Percentiles rank a stretch among this genome's conserved stretches.
Evolutionary conservation across 1,140 invertebrate species (phyloP).

Genomic region (Eueides isabella): DNA sequence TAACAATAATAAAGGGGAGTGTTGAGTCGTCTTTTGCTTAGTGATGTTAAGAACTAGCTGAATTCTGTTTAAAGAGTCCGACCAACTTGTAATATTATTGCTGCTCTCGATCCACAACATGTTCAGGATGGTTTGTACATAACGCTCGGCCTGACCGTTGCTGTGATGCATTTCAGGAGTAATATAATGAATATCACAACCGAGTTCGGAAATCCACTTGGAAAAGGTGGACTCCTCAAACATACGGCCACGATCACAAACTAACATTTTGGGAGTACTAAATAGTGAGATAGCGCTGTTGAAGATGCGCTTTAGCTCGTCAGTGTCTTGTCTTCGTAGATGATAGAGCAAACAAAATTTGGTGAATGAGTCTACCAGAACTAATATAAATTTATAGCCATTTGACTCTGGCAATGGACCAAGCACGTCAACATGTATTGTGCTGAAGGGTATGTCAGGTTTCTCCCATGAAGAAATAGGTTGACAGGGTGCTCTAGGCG

Average conservation of each 20-base stretch:
- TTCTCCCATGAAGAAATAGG: conserved; percentile 42
- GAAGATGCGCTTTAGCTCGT: conserved; percentile 12
- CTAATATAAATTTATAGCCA: conserved; percentile 29
- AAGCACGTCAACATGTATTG: conserved; percentile 43
- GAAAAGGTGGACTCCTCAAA: conserved; percentile 17
- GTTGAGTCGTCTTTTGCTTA: conserved; percentile 21
- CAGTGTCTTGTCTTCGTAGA: conserved; percentile 16
- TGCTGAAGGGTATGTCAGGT: conserved; percentile 33
- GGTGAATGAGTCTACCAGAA: conserved; percentile 26
- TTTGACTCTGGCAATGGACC: conserved; percentile 43
- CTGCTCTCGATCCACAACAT: conserved; percentile 21
- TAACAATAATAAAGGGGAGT: conserved; percentile 19
- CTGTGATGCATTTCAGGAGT: conserved; percentile 34
- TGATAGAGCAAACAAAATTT: conserved; percentile 33
- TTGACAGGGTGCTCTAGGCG: conserved; percentile 29
- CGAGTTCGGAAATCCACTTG: conserved; percentile 6
- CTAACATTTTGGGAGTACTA: conserved; percentile 20
- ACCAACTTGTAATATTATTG: conserved; percentile 25
- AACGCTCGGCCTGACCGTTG: conserved; percentile 27
- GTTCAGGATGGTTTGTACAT: conserved; percentile 19
- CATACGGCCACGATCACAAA: conserved; percentile 25
- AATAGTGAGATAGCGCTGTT: conserved; percentile 24
- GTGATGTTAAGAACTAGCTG: conserved; percentile 26
- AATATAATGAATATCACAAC: conserved; percentile 30
- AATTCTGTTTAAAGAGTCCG: conserved; percentile 18